These are phyloP conservation scores for Pseudopodoces humilis DNA, from an alignment of 2,113 vertebrate species.

Conservation along the genomic window DNA sequence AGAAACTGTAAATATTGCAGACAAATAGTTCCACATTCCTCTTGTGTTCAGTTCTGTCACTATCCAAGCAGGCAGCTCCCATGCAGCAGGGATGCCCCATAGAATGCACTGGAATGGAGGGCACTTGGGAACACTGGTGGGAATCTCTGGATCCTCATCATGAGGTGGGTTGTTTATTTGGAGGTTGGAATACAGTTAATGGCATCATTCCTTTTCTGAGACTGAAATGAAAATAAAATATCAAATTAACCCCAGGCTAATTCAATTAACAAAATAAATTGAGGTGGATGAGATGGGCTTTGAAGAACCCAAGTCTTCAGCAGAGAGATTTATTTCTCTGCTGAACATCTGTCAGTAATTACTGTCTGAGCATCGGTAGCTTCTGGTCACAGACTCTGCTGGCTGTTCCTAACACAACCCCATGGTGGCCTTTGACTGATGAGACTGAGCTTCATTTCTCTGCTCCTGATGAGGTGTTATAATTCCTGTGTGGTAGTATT, in stretches of 20 bases:
- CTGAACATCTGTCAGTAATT: background rate
- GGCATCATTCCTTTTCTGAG: background rate
- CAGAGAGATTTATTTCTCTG: background rate
- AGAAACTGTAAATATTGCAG: background rate
- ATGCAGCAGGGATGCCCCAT: background rate
- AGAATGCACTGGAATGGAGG: background rate
- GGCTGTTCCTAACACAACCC: background rate
- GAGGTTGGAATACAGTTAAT: background rate
- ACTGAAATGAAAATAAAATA: background rate
- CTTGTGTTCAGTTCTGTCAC: background rate
- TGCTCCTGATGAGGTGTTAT: background rate
- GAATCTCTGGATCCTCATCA: background rate
- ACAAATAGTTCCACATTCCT: background rate
- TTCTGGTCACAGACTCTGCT: background rate
- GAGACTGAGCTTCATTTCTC: background rate
- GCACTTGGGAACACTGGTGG: background rate
- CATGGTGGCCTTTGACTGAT: background rate
- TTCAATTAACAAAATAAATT: background rate
- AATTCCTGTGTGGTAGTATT: background rate
- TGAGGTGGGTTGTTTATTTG: rapidly evolving
- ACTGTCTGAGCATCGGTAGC: background rate
- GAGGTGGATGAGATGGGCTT: background rate
- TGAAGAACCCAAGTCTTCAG: background rate
- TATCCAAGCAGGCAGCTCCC: background rate
- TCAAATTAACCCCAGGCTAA: background rate